phyloP scores from a whole-genome alignment of 2,113 vertebrate genomes.

The Dryoscopus gambensis region DNA sequence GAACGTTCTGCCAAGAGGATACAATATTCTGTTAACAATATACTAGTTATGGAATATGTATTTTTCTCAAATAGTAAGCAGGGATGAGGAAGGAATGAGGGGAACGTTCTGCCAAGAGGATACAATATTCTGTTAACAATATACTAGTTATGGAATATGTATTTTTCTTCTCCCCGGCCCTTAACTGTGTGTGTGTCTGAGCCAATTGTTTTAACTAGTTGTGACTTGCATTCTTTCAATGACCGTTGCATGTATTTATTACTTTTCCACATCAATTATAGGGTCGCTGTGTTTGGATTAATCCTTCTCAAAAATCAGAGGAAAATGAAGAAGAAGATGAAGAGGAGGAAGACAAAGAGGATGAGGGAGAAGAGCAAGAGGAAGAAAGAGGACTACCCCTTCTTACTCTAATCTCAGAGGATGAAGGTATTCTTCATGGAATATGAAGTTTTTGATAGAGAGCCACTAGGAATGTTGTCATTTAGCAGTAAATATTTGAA shows the following conservation, averaged over 20 bases:
- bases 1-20: neutral
- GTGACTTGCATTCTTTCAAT: neutral
- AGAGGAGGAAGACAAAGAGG: slow-evolving; percentile 74
- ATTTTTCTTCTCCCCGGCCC: neutral
- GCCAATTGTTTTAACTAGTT: neutral
- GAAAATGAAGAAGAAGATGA: slow-evolving; percentile 65
- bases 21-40: neutral
- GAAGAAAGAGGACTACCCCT: slow-evolving; percentile 88
- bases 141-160: neutral
- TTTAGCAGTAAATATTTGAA: neutral
- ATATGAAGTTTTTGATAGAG: neutral
- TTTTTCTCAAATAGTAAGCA: neutral
- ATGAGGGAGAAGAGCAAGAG: slow-evolving; percentile 77
- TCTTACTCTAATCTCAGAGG: slow-evolving; percentile 88
- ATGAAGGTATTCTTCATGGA: slow-evolving; percentile 78
- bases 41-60: neutral
- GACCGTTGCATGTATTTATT: neutral
- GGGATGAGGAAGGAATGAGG: neutral
- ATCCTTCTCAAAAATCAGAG: slow-evolving; percentile 76
- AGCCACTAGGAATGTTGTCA: neutral
- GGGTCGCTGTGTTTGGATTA: slow-evolving; percentile 92
- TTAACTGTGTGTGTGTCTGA: neutral
- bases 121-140: neutral
- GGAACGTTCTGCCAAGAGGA: neutral
- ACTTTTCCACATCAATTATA: slow-evolving; percentile 35